These are phyloP conservation scores for Sthenelais limicola DNA, from an alignment of 2,888 invertebrate genomes.

Conservation along the genomic window DNA sequence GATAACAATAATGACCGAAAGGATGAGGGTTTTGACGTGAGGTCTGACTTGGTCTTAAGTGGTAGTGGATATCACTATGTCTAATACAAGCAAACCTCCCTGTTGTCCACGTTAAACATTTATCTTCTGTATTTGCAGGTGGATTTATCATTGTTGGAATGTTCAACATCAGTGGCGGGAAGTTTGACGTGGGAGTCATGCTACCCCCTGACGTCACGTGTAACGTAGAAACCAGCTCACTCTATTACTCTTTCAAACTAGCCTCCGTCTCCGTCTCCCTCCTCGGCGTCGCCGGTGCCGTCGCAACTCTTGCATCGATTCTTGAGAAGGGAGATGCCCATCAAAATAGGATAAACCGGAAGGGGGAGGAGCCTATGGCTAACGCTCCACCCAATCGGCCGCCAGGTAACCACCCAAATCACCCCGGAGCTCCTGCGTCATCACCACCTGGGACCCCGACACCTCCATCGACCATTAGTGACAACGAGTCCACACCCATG, in stretches of 20 bases:
- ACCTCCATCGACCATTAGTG: conserved; percentile 21
- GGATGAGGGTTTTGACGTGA: too few relatives aligned
- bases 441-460: conserved; percentile 15
- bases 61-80: too few relatives aligned
- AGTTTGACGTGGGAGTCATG: not conserved
- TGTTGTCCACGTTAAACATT: too few relatives aligned
- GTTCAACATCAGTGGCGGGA: conserved; percentile 29
- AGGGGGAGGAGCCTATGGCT: conserved; percentile 12
- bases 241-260: conserved; percentile 30
- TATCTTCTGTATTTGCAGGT: too few relatives aligned
- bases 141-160: conserved; percentile 30
- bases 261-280: conserved; percentile 28
- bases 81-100: too few relatives aligned
- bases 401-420: not conserved
- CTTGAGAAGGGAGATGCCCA: conserved; percentile 21
- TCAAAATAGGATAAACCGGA: conserved; percentile 21
- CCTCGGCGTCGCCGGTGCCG: conserved; percentile 26
- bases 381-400: not conserved
- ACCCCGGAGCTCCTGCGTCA: not conserved
- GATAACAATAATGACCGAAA: too few relatives aligned
- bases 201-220: conserved; percentile 12
- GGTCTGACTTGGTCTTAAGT: too few relatives aligned
- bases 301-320: conserved; percentile 28
- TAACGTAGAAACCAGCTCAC: conserved; percentile 2
- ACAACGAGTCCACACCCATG: conserved; percentile 27